These are phyloP conservation scores for Enteromius trimaculatus DNA, from an alignment of 2,797 vertebrate genomes.

Conservation along the genomic window DNA sequence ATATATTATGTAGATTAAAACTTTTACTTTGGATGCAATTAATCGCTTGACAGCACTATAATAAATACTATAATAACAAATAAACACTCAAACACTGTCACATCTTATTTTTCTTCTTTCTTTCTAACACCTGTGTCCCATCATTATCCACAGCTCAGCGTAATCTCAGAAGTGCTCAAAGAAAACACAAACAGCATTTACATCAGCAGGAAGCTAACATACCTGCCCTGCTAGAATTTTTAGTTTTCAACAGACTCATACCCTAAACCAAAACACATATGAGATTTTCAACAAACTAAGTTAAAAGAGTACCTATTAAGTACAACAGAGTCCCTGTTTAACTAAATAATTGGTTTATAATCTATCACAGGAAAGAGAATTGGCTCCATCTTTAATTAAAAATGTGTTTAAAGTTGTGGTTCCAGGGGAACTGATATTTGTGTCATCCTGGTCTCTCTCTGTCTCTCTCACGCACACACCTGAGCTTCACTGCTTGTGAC, in stretches of 20 bases:
- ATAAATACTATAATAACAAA: neutral
- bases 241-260: neutral
- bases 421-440: slow-evolving; percentile 4
- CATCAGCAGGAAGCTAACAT: slow-evolving; percentile 31
- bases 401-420: slow-evolving; percentile 11
- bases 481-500: slow-evolving; percentile 46
- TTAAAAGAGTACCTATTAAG: neutral
- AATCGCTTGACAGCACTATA: neutral
- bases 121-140: slow-evolving; percentile 20
- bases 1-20: neutral
- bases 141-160: slow-evolving; percentile 4
- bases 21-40: neutral
- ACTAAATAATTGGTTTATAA: neutral
- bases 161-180: slow-evolving; percentile 24
- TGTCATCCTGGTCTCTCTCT: neutral
- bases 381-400: slow-evolving; percentile 9
- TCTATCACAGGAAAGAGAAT: neutral
- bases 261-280: neutral
- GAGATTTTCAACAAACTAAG: neutral
- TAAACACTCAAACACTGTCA: neutral
- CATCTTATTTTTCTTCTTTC: neutral
- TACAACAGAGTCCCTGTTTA: neutral
- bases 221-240: slow-evolving; percentile 4
- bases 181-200: slow-evolving; percentile 28
- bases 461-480: neutral